phyloP scores from a whole-genome alignment of 2,113 vertebrate species.

The Girardinichthys multiradiatus region DNA sequence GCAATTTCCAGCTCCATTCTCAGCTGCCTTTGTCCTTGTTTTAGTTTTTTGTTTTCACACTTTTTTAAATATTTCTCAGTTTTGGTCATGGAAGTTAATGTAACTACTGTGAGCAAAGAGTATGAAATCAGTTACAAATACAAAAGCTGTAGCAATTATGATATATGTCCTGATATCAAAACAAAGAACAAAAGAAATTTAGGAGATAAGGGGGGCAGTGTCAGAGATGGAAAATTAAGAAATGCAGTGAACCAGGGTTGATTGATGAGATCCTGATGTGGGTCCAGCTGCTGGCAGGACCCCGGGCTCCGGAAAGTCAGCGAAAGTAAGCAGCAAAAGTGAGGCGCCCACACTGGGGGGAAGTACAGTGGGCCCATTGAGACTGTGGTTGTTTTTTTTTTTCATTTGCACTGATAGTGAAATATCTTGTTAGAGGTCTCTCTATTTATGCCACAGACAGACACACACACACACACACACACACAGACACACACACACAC shows the following conservation, averaged over 20 bases:
- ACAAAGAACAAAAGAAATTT: not conserved
- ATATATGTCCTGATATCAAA: too few species aligned
- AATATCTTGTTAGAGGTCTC: conserved; percentile 10
- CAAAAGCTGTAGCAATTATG: too few species aligned
- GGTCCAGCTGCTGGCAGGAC: conserved; percentile 54
- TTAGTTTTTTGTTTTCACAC: too few species aligned
- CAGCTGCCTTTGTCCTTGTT: too few species aligned
- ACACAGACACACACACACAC: not conserved
- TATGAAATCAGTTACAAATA: too few species aligned
- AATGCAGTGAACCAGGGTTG: conserved; percentile 3
- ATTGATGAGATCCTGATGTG: conserved; percentile 73
- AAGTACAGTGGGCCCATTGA: conserved; percentile 61
- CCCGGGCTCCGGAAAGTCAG: conserved; percentile 57
- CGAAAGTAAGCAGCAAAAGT: conserved; percentile 71
- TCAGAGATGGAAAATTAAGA: conserved; percentile 12
- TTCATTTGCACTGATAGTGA: conserved; percentile 19
- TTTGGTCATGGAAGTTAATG: too few species aligned
- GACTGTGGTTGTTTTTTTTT: conserved; percentile 39
- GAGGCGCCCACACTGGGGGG: conserved; percentile 49
- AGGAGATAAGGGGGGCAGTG: not conserved
- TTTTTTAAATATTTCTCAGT: too few species aligned
- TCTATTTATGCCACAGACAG: conserved; percentile 7
- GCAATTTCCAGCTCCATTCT: too few species aligned
- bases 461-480: too few species aligned
- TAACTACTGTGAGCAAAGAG: too few species aligned